phyloP scores from a whole-genome alignment of 2,113 vertebrate species.

The Trematocara variabile region DNA sequence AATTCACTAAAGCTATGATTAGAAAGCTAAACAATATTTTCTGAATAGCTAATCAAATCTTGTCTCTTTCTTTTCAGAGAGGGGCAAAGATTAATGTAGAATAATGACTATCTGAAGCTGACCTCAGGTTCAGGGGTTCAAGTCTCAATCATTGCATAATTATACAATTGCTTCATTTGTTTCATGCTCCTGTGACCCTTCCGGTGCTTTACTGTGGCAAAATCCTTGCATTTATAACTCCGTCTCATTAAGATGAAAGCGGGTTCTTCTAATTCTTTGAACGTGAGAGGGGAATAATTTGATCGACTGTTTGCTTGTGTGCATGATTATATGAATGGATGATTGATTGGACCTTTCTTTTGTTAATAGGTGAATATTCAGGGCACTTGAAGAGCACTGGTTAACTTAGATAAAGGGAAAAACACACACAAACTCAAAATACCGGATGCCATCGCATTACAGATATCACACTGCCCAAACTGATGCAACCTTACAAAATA shows the following conservation, averaged over 20 bases:
- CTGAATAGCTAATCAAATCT: slow-evolving; percentile 65
- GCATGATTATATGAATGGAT: not conserved
- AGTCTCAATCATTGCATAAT: slow-evolving; percentile 58
- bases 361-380: not conserved
- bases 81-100: slow-evolving; percentile 51
- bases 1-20: slow-evolving; percentile 46
- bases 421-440: not conserved
- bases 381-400: not conserved
- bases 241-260: slow-evolving; percentile 7
- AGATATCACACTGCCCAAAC: slow-evolving; percentile 53
- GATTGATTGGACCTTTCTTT: not conserved
- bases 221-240: not conserved
- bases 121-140: slow-evolving; percentile 30
- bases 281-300: not conserved
- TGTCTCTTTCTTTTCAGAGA: not conserved
- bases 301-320: not conserved
- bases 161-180: slow-evolving; percentile 56
- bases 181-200: slow-evolving; percentile 48
- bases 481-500: slow-evolving; percentile 77
- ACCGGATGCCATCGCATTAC: not conserved
- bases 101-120: slow-evolving; percentile 46
- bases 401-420: not conserved
- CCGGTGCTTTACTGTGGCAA: slow-evolving; percentile 6
- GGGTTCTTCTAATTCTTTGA: slow-evolving; percentile 1
- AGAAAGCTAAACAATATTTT: slow-evolving; percentile 40